These are phyloP conservation scores for Desmophyllum pertusum DNA, from an alignment of 92 coral and sea anemone genomes.

Conservation along the genomic window DNA sequence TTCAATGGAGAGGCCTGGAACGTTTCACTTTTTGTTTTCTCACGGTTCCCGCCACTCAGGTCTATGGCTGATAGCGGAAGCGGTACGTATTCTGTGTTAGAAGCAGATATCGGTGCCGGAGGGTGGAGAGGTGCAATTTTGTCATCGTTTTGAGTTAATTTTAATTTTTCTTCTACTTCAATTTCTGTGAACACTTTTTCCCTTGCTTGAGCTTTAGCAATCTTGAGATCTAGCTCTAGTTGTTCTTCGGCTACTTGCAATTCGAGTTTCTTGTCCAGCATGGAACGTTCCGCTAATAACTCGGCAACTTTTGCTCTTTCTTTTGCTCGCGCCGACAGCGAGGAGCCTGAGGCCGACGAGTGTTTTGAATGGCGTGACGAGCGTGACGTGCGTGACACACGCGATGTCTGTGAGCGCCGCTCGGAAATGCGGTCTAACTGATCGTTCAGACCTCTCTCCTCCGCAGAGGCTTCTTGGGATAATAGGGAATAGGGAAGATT, in stretches of 20 bases:
- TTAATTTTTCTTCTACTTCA: slow-evolving; percentile 12
- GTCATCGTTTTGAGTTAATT: not conserved
- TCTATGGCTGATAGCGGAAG: not conserved
- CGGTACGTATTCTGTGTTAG: too few species aligned
- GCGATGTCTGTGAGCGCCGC: too few species aligned
- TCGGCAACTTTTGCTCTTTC: slow-evolving; percentile 53
- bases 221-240: slow-evolving; percentile 30
- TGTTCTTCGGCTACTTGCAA: slow-evolving; percentile 43
- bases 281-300: slow-evolving; percentile 43
- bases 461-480: too few species aligned
- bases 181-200: slow-evolving; percentile 20
- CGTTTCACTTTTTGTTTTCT: not conserved
- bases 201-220: slow-evolving; percentile 52
- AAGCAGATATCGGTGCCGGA: not conserved
- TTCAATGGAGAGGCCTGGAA: not conserved
- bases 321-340: not conserved
- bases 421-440: too few species aligned
- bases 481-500: too few species aligned
- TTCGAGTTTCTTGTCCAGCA: slow-evolving; percentile 41
- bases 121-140: not conserved
- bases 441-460: too few species aligned
- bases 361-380: too few species aligned
- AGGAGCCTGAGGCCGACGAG: too few species aligned
- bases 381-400: not conserved
- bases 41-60: not conserved